Percentiles rank a stretch among this genome's conserved stretches.
phyloP scores from a whole-genome alignment of 2,113 vertebrate genomes.

The Trachemys scripta region DNA sequence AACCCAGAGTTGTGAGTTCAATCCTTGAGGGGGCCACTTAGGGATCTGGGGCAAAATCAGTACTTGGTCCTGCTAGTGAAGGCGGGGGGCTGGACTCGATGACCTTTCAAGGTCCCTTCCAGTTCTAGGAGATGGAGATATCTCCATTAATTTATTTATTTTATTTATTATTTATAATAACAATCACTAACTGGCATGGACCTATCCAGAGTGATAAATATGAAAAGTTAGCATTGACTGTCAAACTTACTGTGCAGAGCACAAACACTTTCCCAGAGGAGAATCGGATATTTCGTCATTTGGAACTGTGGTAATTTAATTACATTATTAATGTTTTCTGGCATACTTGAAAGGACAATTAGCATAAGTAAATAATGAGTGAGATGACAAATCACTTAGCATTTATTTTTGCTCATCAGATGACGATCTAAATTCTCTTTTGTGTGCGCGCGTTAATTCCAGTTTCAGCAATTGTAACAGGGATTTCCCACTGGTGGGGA shows the following conservation, averaged over 20 bases:
- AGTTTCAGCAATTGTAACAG: not conserved
- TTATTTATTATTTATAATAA: not conserved
- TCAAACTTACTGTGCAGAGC: conserved; percentile 59
- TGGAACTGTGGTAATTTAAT: conserved; percentile 80
- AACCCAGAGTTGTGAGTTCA: no score
- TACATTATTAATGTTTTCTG: conserved; percentile 79
- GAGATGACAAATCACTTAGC: conserved; percentile 76
- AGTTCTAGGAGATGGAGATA: no score
- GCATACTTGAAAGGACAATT: conserved; percentile 77
- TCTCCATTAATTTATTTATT: no score
- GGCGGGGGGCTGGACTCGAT: no score
- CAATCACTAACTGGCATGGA: conserved; percentile 68
- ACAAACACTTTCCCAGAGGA: conserved; percentile 79
- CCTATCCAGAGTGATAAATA: conserved; percentile 72
- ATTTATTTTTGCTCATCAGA: conserved; percentile 66
- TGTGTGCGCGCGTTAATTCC: not conserved
- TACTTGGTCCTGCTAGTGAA: no score
- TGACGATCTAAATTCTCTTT: conserved; percentile 39
- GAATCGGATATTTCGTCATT: conserved; percentile 75
- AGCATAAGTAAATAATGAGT: conserved; percentile 78
- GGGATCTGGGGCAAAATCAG: no score
- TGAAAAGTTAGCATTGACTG: conserved; percentile 69
- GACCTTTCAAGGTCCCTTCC: no score
- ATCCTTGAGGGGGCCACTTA: no score
- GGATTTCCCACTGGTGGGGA: not conserved